Base-by-base conservation (phyloP, 2,888 invertebrate genomes). In the Leuctra nigra region DNA sequence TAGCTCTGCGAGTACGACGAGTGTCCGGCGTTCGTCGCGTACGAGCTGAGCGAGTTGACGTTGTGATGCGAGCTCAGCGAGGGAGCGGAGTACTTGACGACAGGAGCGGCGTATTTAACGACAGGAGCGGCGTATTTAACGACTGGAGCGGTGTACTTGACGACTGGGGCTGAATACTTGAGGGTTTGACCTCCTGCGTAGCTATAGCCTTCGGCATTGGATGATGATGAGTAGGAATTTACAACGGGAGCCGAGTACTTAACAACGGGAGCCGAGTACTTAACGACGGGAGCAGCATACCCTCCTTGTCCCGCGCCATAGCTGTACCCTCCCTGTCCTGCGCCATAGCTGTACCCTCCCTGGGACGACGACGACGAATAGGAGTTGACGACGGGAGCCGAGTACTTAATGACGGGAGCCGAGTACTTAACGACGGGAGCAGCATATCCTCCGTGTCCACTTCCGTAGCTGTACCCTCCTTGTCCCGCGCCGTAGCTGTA, bases 211-310 rank as follows among this genome's bases (percentile, higher is more conserved):
- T 29, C 7, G 6, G 6, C 7, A 11, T 6, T 13, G 2, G 44
- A 20, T 1, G 11, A 6, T 9, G 44, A 44, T 14, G 41, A 16
- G 35, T 50, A 50, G 9, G 50, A 35, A 16, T 33, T 18, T 3
- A 50, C 50, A 1, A 50, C 50, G 4, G 50, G 50, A 2, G 50
- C 50, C 13, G 39, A 39, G 18, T 39, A 20, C n/a, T n/a, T n/a
- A n/a, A n/a, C n/a, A n/a, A n/a, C n/a, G 18, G 41, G 18, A 16
- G 41, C 41, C 35, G n/a, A n/a, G n/a, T n/a, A n/a, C n/a, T n/a
- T n/a, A n/a, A n/a, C n/a, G n/a, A n/a, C 29, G 6, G 33, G 33
- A 16, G 50, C 18, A 4, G 50, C n/a, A 22, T 50, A 50, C 2
- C 16, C 16, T 6, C 16, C 18, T 14, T 18, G 16, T 7, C 35